These are phyloP conservation scores for Hydropsyche tenuis DNA, from an alignment of 1,140 invertebrate genomes.

Conservation along the genomic window DNA sequence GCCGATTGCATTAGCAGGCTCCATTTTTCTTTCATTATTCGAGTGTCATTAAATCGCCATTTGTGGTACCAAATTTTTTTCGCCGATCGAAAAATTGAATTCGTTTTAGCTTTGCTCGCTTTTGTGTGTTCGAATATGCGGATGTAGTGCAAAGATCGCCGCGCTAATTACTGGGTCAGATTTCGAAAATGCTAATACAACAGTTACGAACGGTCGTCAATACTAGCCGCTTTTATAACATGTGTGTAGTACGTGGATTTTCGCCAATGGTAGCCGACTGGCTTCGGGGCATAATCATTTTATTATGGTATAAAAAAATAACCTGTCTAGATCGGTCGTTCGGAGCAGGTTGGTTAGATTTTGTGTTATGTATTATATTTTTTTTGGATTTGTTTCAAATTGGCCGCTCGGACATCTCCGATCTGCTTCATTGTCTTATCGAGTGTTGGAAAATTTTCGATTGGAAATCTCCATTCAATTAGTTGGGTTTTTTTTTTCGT, in stretches of 20 bases:
- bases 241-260: neutral
- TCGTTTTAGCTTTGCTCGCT: neutral
- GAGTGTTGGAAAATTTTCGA: too few species aligned
- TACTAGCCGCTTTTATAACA: neutral
- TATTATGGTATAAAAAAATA: slow-evolving; percentile 6
- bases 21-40: slow-evolving; percentile 9
- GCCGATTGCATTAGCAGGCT: neutral
- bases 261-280: neutral
- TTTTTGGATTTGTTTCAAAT: too few species aligned
- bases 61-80: neutral
- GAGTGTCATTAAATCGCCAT: slow-evolving; percentile 26
- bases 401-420: too few species aligned
- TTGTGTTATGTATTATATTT: too few species aligned
- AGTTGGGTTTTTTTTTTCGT: too few species aligned
- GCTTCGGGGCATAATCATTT: slow-evolving; percentile 8
- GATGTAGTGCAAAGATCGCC: too few species aligned
- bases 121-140: neutral
- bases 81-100: neutral
- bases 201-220: neutral
- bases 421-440: too few species aligned
- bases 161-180: neutral
- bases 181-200: slow-evolving; percentile 1
- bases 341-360: neutral
- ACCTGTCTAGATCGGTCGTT: neutral
- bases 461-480: neutral